Conservation (phyloP, 2,888 invertebrate genomes). For the Pherbina coryleti region DNA sequence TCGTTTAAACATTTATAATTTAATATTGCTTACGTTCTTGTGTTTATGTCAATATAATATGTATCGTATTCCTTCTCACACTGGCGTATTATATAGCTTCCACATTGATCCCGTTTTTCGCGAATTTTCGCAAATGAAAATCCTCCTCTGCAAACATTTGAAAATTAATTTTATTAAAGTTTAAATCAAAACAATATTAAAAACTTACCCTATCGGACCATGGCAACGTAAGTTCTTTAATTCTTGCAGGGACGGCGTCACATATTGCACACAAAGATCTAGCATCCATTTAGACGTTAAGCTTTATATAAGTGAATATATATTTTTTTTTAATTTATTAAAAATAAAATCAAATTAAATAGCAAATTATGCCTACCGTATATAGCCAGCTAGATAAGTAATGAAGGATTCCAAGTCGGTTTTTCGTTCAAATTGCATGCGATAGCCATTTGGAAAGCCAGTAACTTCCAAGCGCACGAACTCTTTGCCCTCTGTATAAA, state of each 20-base stretch:
- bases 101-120: slow-evolving; percentile 83
- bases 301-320: slow-evolving; percentile 64
- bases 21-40: slow-evolving; percentile 73
- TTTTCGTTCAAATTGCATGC: slow-evolving; percentile 61
- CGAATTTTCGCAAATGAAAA: slow-evolving; percentile 88
- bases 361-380: slow-evolving; percentile 71
- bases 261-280: slow-evolving; percentile 86
- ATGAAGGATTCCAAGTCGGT: slow-evolving; percentile 80
- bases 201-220: slow-evolving; percentile 86
- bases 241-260: slow-evolving; percentile 82
- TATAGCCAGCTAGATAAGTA: slow-evolving; percentile 87
- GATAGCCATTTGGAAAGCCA: slow-evolving; percentile 69
- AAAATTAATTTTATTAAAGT: not conserved
- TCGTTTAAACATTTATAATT: not conserved
- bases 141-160: slow-evolving; percentile 75
- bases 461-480: slow-evolving; percentile 79
- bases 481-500: slow-evolving; percentile 77
- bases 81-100: slow-evolving; percentile 86
- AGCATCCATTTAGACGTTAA: slow-evolving; percentile 91
- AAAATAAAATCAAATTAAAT: not conserved
- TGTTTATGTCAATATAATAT: slow-evolving; percentile 86
- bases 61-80: slow-evolving; percentile 84
- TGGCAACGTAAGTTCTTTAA: slow-evolving; percentile 84
- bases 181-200: not conserved
- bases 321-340: not conserved